Evolutionary conservation across 2,888 invertebrate species (phyloP), one percentile per base, ranked within the genome.

Genomic region (Standfussiana lucernea): DNA sequence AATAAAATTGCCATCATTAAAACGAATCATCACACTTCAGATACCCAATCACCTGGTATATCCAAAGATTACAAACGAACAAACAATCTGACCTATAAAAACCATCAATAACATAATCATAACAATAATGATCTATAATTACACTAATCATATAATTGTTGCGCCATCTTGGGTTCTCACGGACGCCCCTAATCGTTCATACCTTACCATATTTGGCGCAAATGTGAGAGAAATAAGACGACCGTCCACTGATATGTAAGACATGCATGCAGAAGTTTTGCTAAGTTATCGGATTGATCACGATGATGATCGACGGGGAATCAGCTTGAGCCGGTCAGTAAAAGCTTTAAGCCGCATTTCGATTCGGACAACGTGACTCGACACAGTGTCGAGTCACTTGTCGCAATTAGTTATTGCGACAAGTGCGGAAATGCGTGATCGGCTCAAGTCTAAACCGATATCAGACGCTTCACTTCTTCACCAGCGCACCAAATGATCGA

Each of bases 91-190:
- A 84, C 80, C 70, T 84, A 80, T 71, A 45, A 73, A 82, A 71
- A 24, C 45, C 50, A 84, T 73, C 84, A 71, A 76, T 77, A 84
- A 69, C 35, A 64, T 28, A 66, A 79, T 65, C n/a, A 75, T 75
- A 74, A 83, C 53, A 50, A 73, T 73, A 85, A 81, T 85, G 67
- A 85, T 85, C 66, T 75, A 75, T 84, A 85, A 85, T 84, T 85
- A 75, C 69, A 70, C 75, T 82, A 82, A 75, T 82, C 70, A 71
- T 71, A 80, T 84, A 84, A 80, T 80, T 84, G 45, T 82, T 75
- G 68, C 84, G 37, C 70, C 72, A 80, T 77, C 68, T 59, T n/a
- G 18, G 11, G 50, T 74, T 83, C 82, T 84, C 82, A 83, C 85
- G 82, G 85, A 71, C 80, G 79, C 79, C 0, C 35, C 18, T 71